Percentiles rank a stretch among this genome's conserved stretches.
phyloP scores from a whole-genome alignment of 1,140 invertebrate species.

The Apolygus lucorum region DNA sequence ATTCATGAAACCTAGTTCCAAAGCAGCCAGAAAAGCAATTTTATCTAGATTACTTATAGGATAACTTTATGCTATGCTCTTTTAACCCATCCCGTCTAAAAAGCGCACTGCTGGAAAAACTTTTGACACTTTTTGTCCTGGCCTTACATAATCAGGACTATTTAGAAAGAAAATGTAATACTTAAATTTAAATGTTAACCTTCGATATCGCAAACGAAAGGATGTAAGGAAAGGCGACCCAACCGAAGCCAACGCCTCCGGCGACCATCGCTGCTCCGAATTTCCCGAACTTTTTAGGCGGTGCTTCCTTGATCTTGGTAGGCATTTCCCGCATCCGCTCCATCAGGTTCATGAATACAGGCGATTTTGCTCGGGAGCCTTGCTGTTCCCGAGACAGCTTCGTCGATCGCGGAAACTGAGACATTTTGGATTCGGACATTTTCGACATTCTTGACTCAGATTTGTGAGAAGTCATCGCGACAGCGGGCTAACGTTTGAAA shows the following conservation, averaged over 20 bases:
- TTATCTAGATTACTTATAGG: too few species aligned
- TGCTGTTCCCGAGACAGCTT: background rate
- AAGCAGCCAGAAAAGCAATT: too few species aligned
- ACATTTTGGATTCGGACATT: background rate
- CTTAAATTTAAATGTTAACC: too few species aligned
- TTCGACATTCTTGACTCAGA: background rate
- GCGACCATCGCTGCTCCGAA: constrained; percentile 24
- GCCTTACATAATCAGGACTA: background rate
- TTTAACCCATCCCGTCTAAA: too few species aligned
- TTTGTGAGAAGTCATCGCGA: background rate
- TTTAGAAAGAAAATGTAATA: background rate
- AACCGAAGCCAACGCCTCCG: constrained; percentile 29
- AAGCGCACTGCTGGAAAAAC: too few species aligned
- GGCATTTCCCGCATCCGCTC: constrained; percentile 8
- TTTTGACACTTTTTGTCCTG: too few species aligned
- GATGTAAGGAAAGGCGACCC: constrained; percentile 30
- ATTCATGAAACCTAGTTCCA: too few species aligned
- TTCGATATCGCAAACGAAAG: constrained; percentile 24
- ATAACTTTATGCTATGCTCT: too few species aligned
- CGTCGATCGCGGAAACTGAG: background rate
- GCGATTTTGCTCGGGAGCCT: background rate
- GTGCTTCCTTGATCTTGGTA: constrained; percentile 17
- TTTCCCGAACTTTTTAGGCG: constrained; percentile 27
- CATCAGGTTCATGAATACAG: constrained; percentile 2
- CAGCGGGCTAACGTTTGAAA: background rate